A percentile compares a stretch with the other conserved stretches of the same genome.
phyloP scores from a whole-genome alignment of 1,140 invertebrate genomes.

The Orussus abietinus region DNA sequence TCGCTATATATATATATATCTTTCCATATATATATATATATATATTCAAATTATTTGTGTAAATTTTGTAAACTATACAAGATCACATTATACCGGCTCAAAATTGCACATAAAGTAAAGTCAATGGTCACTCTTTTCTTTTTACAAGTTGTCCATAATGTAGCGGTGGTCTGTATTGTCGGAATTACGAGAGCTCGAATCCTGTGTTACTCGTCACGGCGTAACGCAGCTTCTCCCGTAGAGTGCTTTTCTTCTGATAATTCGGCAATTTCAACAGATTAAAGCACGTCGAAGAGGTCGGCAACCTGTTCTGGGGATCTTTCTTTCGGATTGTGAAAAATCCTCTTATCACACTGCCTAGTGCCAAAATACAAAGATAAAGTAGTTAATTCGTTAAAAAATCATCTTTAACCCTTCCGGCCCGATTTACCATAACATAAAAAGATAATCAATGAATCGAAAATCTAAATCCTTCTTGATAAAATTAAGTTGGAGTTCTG shows the following conservation, averaged over 20 bases:
- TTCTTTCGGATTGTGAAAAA: slow-evolving; percentile 97
- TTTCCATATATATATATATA: background rate
- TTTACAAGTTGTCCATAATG: background rate
- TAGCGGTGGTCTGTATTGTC: too few species aligned
- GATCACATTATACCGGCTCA: slow-evolving; percentile 9
- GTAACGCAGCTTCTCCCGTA: slow-evolving; percentile 94
- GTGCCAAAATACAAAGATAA: slow-evolving; percentile 13
- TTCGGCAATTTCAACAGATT: slow-evolving; percentile 98
- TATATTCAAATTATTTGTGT: slow-evolving; percentile 5
- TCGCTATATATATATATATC: too few species aligned
- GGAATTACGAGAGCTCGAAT: slow-evolving; percentile 92
- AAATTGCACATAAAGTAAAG: background rate
- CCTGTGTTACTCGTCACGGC: slow-evolving; percentile 97
- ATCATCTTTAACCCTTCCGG: too few species aligned
- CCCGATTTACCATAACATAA: too few species aligned
- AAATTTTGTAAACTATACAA: background rate
- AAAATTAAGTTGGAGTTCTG: slow-evolving; percentile 4
- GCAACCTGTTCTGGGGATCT: slow-evolving; percentile 91
- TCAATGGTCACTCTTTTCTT: background rate
- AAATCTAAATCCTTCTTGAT: too few species aligned
- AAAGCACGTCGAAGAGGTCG: slow-evolving; percentile 98
- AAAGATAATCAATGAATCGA: too few species aligned
- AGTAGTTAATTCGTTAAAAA: slow-evolving; percentile 8
- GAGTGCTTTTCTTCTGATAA: slow-evolving; percentile 93
- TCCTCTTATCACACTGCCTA: slow-evolving; percentile 91